phyloP scores from a whole-genome alignment of 2,888 invertebrate species.

The Hanleya hanleyi region DNA sequence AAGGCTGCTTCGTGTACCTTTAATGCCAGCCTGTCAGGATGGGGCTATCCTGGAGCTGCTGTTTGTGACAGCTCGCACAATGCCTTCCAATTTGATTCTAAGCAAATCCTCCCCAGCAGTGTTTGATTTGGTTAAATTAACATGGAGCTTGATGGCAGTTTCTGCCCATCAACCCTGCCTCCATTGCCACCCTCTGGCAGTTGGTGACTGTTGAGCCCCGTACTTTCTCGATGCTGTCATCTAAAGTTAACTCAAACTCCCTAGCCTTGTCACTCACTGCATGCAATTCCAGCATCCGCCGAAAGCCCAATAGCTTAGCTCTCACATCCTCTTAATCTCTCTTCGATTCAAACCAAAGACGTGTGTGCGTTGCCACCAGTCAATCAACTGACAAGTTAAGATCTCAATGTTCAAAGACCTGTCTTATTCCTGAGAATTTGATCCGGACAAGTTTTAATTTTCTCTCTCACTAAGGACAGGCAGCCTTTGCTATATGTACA shows the following conservation, averaged over 20 bases:
- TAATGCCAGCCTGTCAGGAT: not conserved
- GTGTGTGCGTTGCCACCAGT: not conserved
- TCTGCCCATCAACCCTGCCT: not conserved
- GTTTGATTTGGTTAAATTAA: slow-evolving; percentile 11
- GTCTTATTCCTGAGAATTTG: not conserved
- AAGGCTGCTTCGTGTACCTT: not conserved
- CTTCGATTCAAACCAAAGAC: not conserved
- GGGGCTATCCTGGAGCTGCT: not conserved
- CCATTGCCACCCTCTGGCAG: not conserved
- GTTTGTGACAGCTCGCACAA: slow-evolving; percentile 1
- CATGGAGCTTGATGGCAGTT: not conserved
- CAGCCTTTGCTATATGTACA: too few relatives aligned
- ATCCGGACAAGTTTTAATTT: slow-evolving; percentile 8
- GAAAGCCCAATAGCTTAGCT: slow-evolving; percentile 6
- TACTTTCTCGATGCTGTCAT: not conserved
- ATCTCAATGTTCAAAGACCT: not conserved
- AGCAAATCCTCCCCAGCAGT: slow-evolving; percentile 1
- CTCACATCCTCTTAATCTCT: slow-evolving; percentile 5
- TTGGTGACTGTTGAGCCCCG: slow-evolving; percentile 1
- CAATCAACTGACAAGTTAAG: slow-evolving; percentile 7
- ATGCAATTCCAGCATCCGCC: slow-evolving; percentile 9
- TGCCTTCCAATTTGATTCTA: not conserved
- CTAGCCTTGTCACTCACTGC: slow-evolving; percentile 3
- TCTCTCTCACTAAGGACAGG: too few relatives aligned
- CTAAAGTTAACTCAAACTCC: slow-evolving; percentile 8